Base-by-base conservation (phyloP, 2,797 vertebrate species). In the Poeciliopsis gracilis region DNA sequence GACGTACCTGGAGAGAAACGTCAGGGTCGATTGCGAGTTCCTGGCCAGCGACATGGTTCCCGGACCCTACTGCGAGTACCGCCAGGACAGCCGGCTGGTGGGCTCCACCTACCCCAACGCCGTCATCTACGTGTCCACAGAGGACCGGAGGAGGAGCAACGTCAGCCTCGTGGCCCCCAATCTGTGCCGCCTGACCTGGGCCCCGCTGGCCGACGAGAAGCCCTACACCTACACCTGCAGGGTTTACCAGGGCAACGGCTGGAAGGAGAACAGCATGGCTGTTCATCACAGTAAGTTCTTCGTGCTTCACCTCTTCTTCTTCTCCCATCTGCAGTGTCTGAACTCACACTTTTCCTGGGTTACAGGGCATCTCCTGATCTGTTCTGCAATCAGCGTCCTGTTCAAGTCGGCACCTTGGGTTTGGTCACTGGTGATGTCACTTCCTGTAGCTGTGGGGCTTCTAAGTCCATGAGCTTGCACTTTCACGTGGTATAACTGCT, bases 191-290 rank as follows among this genome's bases (percentile, higher is more conserved):
- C 95, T 96, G 85, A 95, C 90, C 77, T 96, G 95, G 94, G 95
- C 95, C 33, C 95, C 95, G 0, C 33, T 96, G 92, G 92, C 93
- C 0, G 95, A 96, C 1, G 95, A 96, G 80, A 94, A 91, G 72
- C 94, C 96, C 4, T 96, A 95, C 89, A 96, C 95, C 55, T 96
- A 95, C 91, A 95, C 95, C 78, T 96, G 96, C 93, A 93, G 96
- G 80, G 95, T 96, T 15, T 96, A 96, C 84, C 95, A 96, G 84
- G 95, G 95, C 63, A 90, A 55, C 63, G 70, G 9, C 74, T 95
- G 94, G 93, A 95, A 96, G 82, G 96, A 96, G 92, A 96, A 96
- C 91, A 96, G 95, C 92, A 94, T 96, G 95, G 94, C 95, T 1
- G 92, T 95, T 53, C 93, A 95, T 67, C 95, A 95, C 82, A 92